Conservation (phyloP, 2,797 vertebrate species). For the Scomberomorus guttatus region DNA sequence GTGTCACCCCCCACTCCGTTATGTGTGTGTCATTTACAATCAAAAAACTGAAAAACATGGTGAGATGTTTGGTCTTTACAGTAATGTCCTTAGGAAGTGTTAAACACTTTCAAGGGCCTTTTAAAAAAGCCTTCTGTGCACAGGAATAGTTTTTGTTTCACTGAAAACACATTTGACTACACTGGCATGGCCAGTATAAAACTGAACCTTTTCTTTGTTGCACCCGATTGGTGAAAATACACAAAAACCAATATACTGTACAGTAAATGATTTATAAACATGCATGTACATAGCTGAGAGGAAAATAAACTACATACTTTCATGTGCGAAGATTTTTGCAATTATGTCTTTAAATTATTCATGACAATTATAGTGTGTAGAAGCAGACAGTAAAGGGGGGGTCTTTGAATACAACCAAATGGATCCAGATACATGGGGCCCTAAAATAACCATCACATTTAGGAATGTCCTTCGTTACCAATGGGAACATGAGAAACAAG, state of each 20-base stretch:
- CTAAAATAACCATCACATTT: constrained; percentile 39
- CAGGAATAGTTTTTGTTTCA: not conserved
- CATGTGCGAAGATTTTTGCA: constrained; percentile 30
- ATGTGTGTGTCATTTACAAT: not conserved
- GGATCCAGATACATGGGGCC: constrained; percentile 30
- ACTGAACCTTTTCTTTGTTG: constrained; percentile 1
- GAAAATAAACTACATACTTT: constrained; percentile 31
- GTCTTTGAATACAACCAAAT: constrained; percentile 46
- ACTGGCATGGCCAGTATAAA: not conserved
- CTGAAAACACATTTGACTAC: not conserved
- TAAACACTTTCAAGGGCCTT: constrained; percentile 4
- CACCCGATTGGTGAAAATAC: constrained; percentile 1
- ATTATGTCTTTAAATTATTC: constrained; percentile 61
- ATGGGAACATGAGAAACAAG: constrained; percentile 19
- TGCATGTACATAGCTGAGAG: constrained; percentile 21
- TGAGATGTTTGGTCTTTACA: not conserved
- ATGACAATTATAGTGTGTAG: constrained; percentile 31
- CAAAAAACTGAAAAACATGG: not conserved
- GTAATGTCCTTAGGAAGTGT: not conserved
- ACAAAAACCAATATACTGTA: not conserved
- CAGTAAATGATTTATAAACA: constrained; percentile 35
- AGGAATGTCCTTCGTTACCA: constrained; percentile 49
- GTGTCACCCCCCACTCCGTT: not conserved
- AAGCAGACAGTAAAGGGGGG: constrained; percentile 15
- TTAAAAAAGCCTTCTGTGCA: not conserved